A percentile compares a stretch with the other conserved stretches of the same genome.
Conservation (phyloP, 2,888 invertebrate genomes). For the Caenorhabditis sp. region DNA sequence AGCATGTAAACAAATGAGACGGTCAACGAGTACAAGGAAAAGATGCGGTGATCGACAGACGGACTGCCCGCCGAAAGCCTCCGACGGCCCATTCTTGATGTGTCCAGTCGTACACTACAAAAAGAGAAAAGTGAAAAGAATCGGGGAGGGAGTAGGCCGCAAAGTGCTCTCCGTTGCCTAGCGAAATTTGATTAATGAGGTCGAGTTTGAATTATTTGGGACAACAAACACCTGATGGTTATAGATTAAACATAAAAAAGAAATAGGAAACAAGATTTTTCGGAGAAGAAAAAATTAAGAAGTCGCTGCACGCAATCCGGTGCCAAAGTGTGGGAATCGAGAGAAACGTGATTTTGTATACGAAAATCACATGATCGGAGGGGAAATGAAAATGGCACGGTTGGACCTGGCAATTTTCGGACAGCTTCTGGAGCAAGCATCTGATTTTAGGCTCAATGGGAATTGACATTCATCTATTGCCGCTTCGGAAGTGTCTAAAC, state of each 20-base stretch:
- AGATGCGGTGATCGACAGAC: slow-evolving; percentile 42
- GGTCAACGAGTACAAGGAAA: slow-evolving; percentile 42
- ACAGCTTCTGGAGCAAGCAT: too few relatives aligned
- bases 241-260: background rate
- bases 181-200: background rate
- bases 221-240: background rate
- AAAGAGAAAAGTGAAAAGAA: background rate
- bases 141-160: background rate
- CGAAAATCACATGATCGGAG: too few relatives aligned
- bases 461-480: too few relatives aligned
- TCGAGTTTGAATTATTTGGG: background rate
- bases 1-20: slow-evolving; percentile 51
- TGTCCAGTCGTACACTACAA: background rate
- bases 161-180: too few relatives aligned
- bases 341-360: too few relatives aligned
- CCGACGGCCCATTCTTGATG: slow-evolving; percentile 15
- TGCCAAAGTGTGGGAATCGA: too few relatives aligned
- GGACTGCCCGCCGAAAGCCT: slow-evolving; percentile 3
- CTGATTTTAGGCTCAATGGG: too few relatives aligned
- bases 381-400: too few relatives aligned
- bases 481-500: too few relatives aligned
- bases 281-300: background rate
- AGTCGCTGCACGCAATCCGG: too few relatives aligned
- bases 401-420: too few relatives aligned
- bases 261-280: background rate